These are phyloP conservation scores for Misgurnus mizolepis DNA, from an alignment of 2,113 vertebrate species.

Conservation along the genomic window DNA sequence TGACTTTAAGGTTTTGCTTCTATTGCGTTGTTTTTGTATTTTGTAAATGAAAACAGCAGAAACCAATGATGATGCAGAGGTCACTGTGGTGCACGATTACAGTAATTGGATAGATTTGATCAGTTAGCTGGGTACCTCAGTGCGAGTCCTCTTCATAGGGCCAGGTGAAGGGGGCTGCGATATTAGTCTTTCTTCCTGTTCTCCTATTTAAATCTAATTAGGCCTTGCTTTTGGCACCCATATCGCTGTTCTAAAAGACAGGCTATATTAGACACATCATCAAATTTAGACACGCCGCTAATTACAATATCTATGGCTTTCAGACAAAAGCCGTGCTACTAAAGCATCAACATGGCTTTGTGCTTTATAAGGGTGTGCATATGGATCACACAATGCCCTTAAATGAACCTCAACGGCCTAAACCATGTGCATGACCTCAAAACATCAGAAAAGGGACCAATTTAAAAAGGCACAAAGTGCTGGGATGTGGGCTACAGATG, in stretches of 20 bases:
- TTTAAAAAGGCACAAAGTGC: slow-evolving; percentile 19
- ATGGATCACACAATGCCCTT: slow-evolving; percentile 29
- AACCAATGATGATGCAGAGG: slow-evolving; percentile 8
- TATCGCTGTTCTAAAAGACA: slow-evolving; percentile 56
- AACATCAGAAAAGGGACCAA: slow-evolving; percentile 37
- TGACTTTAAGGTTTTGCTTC: slow-evolving; percentile 24
- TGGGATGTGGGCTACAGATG: slow-evolving; percentile 19
- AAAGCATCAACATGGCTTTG: slow-evolving; percentile 47
- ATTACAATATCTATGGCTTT: background rate
- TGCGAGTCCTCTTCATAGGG: slow-evolving; percentile 55
- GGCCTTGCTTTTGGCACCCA: slow-evolving; percentile 64
- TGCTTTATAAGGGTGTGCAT: slow-evolving; percentile 31
- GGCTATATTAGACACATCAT: slow-evolving; percentile 47
- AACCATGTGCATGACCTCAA: slow-evolving; percentile 20
- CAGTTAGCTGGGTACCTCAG: slow-evolving; percentile 66
- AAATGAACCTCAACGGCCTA: slow-evolving; percentile 31
- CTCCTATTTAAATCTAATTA: slow-evolving; percentile 53
- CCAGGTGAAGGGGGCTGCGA: background rate
- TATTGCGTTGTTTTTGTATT: background rate
- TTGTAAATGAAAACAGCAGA: slow-evolving; percentile 37
- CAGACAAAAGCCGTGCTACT: background rate
- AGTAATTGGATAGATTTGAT: slow-evolving; percentile 63
- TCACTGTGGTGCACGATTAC: slow-evolving; percentile 18
- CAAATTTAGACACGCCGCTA: background rate
- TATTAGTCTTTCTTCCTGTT: background rate